Conservation (phyloP, 2,888 invertebrate genomes). For the Pollenia amentaria region DNA sequence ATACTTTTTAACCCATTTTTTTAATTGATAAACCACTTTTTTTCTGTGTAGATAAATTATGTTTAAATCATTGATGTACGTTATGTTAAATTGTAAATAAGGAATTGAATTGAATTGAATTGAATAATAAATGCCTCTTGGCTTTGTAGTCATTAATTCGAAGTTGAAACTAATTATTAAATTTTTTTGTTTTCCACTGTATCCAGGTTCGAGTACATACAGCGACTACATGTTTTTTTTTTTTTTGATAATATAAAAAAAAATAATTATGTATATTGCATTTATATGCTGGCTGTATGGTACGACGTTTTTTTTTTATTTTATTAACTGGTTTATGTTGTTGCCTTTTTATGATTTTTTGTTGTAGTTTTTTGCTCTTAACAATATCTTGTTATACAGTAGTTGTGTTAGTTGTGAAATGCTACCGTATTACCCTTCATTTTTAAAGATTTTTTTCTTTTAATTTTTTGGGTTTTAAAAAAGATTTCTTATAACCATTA, state of each 20-base stretch:
- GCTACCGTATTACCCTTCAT: slow-evolving; percentile 72
- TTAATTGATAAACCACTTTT: too few relatives aligned
- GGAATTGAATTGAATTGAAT: too few relatives aligned
- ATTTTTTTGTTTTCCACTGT: neutral
- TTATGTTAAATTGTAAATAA: too few relatives aligned
- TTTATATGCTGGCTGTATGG: slow-evolving; percentile 32
- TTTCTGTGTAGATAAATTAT: too few relatives aligned
- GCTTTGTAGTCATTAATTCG: too few relatives aligned
- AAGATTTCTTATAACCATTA: slow-evolving; percentile 19
- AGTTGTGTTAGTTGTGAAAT: slow-evolving; percentile 71
- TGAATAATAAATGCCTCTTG: too few relatives aligned
- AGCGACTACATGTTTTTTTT: neutral
- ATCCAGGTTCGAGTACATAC: neutral
- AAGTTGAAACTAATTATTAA: too few relatives aligned
- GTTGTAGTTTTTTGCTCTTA: slow-evolving; percentile 54
- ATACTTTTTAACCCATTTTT: too few relatives aligned
- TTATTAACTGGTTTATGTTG: slow-evolving; percentile 66
- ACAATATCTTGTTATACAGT: slow-evolving; percentile 69
- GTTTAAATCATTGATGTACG: too few relatives aligned
- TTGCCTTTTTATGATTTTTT: slow-evolving; percentile 41
- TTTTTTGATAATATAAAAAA: neutral
- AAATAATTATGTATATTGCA: slow-evolving; percentile 16
- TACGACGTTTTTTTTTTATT: slow-evolving; percentile 43
- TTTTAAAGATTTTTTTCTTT: slow-evolving; percentile 55
- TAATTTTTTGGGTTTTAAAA: slow-evolving; percentile 33